Evolutionary conservation across 64 coral and sea anemone species (phyloP).

Genomic region (Actinia equina): DNA sequence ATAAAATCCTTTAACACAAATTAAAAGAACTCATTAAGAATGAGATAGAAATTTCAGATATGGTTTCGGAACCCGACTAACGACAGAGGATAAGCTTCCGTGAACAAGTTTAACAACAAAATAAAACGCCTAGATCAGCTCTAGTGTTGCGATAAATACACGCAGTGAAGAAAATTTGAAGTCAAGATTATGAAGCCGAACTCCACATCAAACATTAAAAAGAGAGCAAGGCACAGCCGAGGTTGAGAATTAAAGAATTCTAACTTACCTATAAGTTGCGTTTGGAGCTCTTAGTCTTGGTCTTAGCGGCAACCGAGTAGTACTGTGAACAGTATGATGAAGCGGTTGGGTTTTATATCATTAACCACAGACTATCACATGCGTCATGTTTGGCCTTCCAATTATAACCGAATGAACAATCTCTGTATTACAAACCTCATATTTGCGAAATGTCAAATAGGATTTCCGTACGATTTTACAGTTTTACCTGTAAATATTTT

Average conservation of each 20-base stretch:
- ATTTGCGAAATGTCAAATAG: neutral
- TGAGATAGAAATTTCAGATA: neutral
- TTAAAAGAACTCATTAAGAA: neutral
- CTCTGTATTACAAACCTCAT: neutral
- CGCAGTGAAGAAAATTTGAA: neutral
- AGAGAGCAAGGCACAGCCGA: neutral
- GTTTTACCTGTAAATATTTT: neutral
- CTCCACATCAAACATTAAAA: neutral
- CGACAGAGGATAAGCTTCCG: neutral
- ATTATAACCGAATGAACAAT: neutral
- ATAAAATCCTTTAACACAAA: neutral
- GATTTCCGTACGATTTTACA: neutral
- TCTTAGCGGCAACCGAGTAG: neutral
- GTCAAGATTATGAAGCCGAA: neutral
- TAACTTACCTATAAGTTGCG: neutral
- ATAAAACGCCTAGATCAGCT: neutral
- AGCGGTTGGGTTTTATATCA: constrained; percentile 1
- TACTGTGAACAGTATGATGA: neutral
- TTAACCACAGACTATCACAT: neutral
- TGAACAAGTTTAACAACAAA: neutral
- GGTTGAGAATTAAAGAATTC: neutral
- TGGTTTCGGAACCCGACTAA: neutral
- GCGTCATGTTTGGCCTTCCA: neutral
- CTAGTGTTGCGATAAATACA: neutral
- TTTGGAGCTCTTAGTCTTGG: neutral